These are phyloP conservation scores for Poeciliopsis retropinna DNA, from an alignment of 2,113 vertebrate genomes.

Conservation along the genomic window DNA sequence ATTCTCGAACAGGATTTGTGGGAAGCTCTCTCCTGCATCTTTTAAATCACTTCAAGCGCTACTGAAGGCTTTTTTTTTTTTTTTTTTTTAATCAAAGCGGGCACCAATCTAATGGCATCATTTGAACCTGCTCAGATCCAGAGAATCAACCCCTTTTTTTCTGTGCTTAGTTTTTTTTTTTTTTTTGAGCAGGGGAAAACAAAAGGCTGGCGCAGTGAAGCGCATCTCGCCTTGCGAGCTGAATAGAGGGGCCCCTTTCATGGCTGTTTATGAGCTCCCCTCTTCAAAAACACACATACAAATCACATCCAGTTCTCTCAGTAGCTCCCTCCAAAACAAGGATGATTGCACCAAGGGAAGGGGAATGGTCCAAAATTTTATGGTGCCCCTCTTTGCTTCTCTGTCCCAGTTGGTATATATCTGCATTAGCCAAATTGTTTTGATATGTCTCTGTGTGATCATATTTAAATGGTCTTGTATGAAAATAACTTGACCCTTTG, in stretches of 20 bases:
- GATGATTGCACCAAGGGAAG: conserved; percentile 31
- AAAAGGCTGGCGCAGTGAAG: conserved; percentile 74
- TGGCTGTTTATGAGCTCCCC: conserved; percentile 79
- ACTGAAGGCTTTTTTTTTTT: conserved; percentile 68
- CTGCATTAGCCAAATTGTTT: background rate
- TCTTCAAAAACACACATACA: conserved; percentile 81
- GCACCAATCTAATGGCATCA: conserved; percentile 76
- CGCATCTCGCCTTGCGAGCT: conserved; percentile 70
- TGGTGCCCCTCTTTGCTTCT: conserved; percentile 42
- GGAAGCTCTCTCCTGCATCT: conserved; percentile 64
- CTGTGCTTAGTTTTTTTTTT: conserved; percentile 36
- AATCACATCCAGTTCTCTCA: conserved; percentile 76
- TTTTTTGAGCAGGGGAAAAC: conserved; percentile 70
- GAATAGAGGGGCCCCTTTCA: conserved; percentile 80
- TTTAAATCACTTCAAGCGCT: conserved; percentile 78
- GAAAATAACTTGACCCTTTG: conserved; percentile 3
- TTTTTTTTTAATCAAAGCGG: conserved; percentile 64
- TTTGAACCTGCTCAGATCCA: conserved; percentile 70
- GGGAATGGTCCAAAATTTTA: conserved; percentile 18
- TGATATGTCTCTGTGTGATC: background rate
- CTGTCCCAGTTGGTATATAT: conserved; percentile 48
- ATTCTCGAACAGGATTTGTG: conserved; percentile 71
- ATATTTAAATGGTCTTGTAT: conserved; percentile 33
- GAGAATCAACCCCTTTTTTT: conserved; percentile 67
- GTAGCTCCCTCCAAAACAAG: conserved; percentile 55